phyloP scores from a whole-genome alignment of 2,113 vertebrate species.

The Poecile atricapillus region DNA sequence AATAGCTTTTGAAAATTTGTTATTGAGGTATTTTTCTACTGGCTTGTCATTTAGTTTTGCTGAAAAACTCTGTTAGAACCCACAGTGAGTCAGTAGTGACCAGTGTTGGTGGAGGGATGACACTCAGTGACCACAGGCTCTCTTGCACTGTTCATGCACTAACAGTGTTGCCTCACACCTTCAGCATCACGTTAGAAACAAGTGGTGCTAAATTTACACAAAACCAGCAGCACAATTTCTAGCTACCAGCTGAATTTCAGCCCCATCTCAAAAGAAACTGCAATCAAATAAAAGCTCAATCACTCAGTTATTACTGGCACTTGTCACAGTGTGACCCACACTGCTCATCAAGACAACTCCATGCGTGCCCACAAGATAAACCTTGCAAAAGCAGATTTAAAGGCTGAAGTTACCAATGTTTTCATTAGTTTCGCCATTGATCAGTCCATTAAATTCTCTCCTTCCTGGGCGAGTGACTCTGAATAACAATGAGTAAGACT shows the following conservation, averaged over 20 bases:
- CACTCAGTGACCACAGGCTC: not conserved
- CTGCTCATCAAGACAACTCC: not conserved
- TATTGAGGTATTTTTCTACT: not conserved
- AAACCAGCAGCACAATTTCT: not conserved
- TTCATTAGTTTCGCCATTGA: constrained; percentile 93
- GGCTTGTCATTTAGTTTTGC: not conserved
- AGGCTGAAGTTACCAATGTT: constrained; percentile 85
- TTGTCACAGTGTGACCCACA: not conserved
- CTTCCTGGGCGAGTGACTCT: constrained; percentile 91
- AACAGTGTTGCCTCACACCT: not conserved
- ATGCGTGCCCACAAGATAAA: not conserved
- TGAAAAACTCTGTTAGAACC: not conserved
- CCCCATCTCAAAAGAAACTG: not conserved
- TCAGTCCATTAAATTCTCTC: constrained; percentile 85
- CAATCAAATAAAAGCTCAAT: not conserved
- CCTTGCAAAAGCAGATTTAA: not conserved
- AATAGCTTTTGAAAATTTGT: not conserved
- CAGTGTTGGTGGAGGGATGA: not conserved
- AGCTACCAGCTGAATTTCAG: not conserved
- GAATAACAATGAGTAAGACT: constrained; percentile 98
- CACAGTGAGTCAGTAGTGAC: not conserved
- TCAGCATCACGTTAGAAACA: not conserved
- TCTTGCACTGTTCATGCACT: not conserved
- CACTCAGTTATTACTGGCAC: not conserved
- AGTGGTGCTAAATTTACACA: not conserved